Evolutionary conservation across 2,888 invertebrate species (phyloP).

Genomic region (Ypsolopha sequella): DNA sequence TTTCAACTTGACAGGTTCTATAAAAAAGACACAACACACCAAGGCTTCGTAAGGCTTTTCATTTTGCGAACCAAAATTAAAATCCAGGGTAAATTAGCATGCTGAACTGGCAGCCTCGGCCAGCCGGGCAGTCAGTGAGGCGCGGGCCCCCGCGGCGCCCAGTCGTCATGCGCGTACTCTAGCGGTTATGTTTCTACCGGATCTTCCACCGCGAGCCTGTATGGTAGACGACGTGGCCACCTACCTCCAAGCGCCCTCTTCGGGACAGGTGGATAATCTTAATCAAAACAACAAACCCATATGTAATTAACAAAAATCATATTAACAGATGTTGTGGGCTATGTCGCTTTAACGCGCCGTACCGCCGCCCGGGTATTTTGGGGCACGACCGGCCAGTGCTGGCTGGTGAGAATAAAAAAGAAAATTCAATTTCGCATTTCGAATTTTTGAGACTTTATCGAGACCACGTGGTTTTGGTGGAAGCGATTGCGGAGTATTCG

Average conservation of each 20-base stretch:
- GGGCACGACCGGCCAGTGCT: constrained; percentile 45
- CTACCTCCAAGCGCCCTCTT: constrained; percentile 94
- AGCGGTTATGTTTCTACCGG: constrained; percentile 89
- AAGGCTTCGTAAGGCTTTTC: too few species aligned
- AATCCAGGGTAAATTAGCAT: too few species aligned
- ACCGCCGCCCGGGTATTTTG: constrained; percentile 67
- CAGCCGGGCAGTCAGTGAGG: constrained; percentile 63
- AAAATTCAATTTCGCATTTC: neutral
- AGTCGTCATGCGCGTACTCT: constrained; percentile 61
- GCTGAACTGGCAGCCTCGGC: constrained; percentile 49
- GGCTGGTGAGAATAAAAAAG: constrained; percentile 7
- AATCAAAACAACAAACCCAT: constrained; percentile 66
- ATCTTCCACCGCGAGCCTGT: constrained; percentile 91
- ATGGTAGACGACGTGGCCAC: constrained; percentile 97
- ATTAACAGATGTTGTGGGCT: constrained; percentile 72
- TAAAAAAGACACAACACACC: too few species aligned
- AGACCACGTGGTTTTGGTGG: neutral
- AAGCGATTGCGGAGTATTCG: neutral
- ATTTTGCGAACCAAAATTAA: too few species aligned
- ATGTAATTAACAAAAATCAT: constrained; percentile 72
- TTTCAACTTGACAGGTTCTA: too few species aligned
- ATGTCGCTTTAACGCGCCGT: constrained; percentile 58
- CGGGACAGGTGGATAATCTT: constrained; percentile 87
- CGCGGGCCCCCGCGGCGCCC: constrained; percentile 66
- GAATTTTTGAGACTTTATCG: neutral